Base-by-base conservation (phyloP, 2,888 invertebrate genomes). In the Hermodice carunculata region DNA sequence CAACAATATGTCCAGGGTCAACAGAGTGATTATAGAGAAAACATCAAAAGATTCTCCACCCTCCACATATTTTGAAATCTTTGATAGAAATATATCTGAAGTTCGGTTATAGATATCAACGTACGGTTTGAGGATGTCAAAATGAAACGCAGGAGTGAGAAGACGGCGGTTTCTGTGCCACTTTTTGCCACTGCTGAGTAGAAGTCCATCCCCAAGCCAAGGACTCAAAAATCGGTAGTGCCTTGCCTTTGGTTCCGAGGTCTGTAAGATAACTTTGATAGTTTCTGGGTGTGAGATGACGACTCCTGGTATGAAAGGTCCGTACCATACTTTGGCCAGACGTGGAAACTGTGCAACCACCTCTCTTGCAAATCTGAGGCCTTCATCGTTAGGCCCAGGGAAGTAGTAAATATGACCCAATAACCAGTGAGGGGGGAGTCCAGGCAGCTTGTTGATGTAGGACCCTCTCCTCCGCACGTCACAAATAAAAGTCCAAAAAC, bases 1-100 rank as follows among this genome's bases (percentile, higher is more conserved):
- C 14, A 81, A 64, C 8, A 81, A 76, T 29, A 79, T 74, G 54
- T 80, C 78, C 3, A 81, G 64, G 0, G 80, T 80, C 54, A 71
- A 75, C 44, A 77, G 64, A 56, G 76, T 77, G 57, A 66, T 31
- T 3, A 40, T 17, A 28, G 26, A 54, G 56, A 76, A 76, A 5
- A 75, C 66, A 46, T 79, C 78, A 53, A 79, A 76, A 57, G 64
- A 70, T 28, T 72, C 67, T 6, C 71, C 75, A 17, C 24, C 48
- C 17, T 67, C 52, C 2, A 69, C 70, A 51, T 66, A 69, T 6
- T 44, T n/a, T n/a, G n/a, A n/a, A n/a, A n/a, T n/a, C 64, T 61
- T 70, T 67, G 79, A 79, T 59, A 76, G n/a, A 17, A 75, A 57
- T 6, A 71, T 44, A 17, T 72, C 69, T 1, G 66, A 46, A 17